Evolutionary conservation across 2,888 invertebrate species (phyloP).

Genomic region (Diloba caeruleocephala): DNA sequence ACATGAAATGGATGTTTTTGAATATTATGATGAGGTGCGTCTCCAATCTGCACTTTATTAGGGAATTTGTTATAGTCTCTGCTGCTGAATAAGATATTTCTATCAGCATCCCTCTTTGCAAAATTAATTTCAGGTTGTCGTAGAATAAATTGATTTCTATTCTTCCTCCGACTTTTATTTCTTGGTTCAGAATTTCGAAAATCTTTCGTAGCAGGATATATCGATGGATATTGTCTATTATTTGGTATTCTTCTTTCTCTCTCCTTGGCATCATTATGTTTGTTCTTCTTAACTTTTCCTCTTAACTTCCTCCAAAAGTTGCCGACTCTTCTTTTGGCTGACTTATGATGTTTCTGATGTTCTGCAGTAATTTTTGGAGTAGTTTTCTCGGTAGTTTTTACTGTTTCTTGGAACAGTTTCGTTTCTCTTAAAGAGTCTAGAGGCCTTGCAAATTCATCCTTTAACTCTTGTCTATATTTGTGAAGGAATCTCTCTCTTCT

Average conservation of each 20-base stretch:
- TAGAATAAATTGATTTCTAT: conserved; percentile 2
- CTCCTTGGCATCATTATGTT: conserved; percentile 9
- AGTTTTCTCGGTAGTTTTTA: conserved; percentile 1
- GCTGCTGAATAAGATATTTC: background rate
- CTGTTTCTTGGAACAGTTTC: background rate
- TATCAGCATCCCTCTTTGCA: conserved; percentile 19
- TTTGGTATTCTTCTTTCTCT: conserved; percentile 23
- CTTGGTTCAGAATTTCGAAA: background rate
- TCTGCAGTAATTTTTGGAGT: conserved; percentile 12
- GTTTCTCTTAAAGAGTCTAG: background rate
- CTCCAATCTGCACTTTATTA: conserved; percentile 14
- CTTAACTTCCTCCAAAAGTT: conserved; percentile 56
- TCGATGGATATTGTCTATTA: background rate
- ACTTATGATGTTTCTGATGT: conserved; percentile 29
- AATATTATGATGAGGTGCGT: conserved; percentile 5
- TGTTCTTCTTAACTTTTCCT: conserved; percentile 41
- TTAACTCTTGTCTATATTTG: conserved; percentile 41
- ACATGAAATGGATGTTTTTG: conserved; percentile 2
- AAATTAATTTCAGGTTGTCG: conserved; percentile 2
- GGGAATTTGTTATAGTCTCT: background rate
- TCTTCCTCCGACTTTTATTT: conserved; percentile 11
- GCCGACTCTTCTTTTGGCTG: conserved; percentile 31
- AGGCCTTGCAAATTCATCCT: conserved; percentile 8
- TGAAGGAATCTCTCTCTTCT: conserved; percentile 46
- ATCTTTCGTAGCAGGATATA: background rate